Evolutionary conservation across 2,113 vertebrate species (phyloP).

Genomic region (Zosterops lateralis): DNA sequence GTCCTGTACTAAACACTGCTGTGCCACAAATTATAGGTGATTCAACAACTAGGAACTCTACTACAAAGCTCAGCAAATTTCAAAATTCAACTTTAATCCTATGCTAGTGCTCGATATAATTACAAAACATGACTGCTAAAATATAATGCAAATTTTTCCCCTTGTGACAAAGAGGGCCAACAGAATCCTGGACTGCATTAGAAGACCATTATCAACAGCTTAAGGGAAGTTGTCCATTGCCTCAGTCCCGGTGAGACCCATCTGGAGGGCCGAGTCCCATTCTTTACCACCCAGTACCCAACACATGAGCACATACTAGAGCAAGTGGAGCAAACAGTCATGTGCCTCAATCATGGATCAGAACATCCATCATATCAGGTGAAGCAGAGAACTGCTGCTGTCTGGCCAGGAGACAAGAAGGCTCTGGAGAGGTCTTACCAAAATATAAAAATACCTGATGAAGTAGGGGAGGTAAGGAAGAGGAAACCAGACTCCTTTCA

Average conservation of each 20-base stretch:
- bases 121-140: neutral
- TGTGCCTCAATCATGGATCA: rapidly evolving
- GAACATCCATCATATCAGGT: neutral
- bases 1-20: neutral
- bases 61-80: neutral
- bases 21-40: neutral
- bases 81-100: neutral
- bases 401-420: neutral
- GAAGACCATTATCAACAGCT: neutral
- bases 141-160: neutral
- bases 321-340: neutral
- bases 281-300: neutral
- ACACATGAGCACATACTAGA: rapidly evolving
- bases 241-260: neutral
- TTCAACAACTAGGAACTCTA: neutral
- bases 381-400: neutral
- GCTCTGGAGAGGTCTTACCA: neutral
- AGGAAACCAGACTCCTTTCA: neutral
- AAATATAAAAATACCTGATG: neutral
- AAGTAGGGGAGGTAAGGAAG: neutral
- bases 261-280: neutral
- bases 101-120: neutral
- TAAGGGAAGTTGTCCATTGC: neutral
- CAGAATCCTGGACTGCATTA: neutral
- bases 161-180: neutral